Evolutionary conservation across 1,140 invertebrate species (phyloP), one percentile per base, ranked within the genome.

Genomic region (Cotesia glomerata): DNA sequence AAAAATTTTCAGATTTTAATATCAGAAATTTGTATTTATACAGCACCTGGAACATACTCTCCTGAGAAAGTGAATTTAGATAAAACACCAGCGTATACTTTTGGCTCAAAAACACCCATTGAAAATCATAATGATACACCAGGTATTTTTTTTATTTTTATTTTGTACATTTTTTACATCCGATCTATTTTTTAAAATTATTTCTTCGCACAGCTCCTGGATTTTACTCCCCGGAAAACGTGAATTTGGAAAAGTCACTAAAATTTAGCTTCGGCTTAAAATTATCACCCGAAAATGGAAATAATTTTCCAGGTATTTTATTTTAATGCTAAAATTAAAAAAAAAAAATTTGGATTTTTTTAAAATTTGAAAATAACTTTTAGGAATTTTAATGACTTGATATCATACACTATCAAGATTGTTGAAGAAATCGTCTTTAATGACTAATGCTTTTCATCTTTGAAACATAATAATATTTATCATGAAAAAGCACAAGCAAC

Each of bases 11-110:
- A 9, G 13, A 9, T 49, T 49, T 49, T 49, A 49, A 26, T 26
- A 49, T 49, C 45, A 49, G 13, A 9, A 9, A 49, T 9, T 52
- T 62, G 52, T 68, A 71, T 59, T 72, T 14, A 51, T 78, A 16
- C 83, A 84, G 89, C 87, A 75, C 89, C 89, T 67, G 89, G 88
- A 74, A 85, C 85, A 3, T 90, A 90, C 56, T 79, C 75, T 11
- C 88, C 90, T 2, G 92, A 92, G 76, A 91, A 91, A 79, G 88
- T 89, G 34, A 89, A 92, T 39, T 83, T 90, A 71, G 90, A 91
- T 77, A 89, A 87, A 75, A 88, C 90, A 66, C 90, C 89, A 18
- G 80, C 88, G 62, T 91, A 90, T 77, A 90, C 90, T 36, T 90
- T 92, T 75, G 88, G 89, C 51, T 82, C 87, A 64, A 90, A 89